Evolutionary conservation across 2,113 vertebrate genomes (phyloP).

Genomic region (Callorhinus ursinus): DNA sequence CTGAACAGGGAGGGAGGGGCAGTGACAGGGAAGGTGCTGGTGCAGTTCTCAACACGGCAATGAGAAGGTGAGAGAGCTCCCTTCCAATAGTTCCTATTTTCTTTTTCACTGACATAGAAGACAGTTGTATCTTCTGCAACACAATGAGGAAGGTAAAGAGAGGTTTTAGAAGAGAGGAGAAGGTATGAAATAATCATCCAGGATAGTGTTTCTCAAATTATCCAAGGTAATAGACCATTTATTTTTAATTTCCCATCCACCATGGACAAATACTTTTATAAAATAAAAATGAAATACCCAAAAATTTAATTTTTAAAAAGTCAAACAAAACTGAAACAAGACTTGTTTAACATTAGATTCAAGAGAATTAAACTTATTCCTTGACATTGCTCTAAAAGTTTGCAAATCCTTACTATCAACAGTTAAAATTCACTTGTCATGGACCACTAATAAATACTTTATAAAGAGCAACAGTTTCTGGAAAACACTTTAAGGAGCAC

Average conservation of each 20-base stretch:
- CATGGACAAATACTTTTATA: background rate
- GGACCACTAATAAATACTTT: background rate
- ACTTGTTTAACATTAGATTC: background rate
- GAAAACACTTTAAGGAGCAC: background rate
- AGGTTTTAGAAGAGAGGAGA: background rate
- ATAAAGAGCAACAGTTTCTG: background rate
- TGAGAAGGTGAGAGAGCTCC: background rate
- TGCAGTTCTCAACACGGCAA: background rate
- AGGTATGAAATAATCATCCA: background rate
- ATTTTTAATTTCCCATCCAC: background rate
- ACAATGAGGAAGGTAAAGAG: background rate
- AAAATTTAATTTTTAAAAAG: background rate
- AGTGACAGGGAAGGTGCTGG: background rate
- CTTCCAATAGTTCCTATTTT: background rate
- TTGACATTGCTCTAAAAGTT: background rate
- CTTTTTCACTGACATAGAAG: background rate
- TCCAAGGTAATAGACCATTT: background rate
- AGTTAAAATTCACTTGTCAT: background rate
- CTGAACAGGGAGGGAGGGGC: background rate
- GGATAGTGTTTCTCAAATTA: background rate
- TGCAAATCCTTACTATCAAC: background rate
- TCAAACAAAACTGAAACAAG: background rate
- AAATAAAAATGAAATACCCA: background rate
- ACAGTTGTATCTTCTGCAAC: background rate
- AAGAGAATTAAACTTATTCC: background rate